These are phyloP conservation scores for Lemur catta DNA, from an alignment of 2,797 vertebrate genomes.

Conservation along the genomic window DNA sequence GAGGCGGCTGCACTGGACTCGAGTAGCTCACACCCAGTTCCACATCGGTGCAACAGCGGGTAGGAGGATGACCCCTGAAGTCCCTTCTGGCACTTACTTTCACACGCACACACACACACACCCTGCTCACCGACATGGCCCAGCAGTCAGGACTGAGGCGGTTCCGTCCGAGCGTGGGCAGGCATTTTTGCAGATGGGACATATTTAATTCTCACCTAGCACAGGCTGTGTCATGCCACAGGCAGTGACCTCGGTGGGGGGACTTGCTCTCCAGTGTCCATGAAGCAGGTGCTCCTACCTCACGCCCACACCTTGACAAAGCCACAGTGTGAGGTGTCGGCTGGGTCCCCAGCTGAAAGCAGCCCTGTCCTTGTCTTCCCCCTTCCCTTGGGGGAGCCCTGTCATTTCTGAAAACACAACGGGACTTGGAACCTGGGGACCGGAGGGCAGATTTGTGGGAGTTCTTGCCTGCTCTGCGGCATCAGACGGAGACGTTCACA, in stretches of 20 bases:
- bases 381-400: fast-evolving
- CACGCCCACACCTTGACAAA: background rate
- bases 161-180: fast-evolving
- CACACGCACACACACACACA: too few relatives aligned
- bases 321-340: background rate
- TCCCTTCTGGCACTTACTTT: background rate
- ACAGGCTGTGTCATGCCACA: background rate
- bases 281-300: fast-evolving
- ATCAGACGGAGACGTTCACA: background rate
- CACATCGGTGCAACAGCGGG: background rate
- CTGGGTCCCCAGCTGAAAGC: background rate
- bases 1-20: background rate
- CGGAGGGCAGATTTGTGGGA: background rate
- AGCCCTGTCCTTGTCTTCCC: fast-evolving
- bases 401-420: background rate
- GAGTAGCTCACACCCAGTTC: background rate
- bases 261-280: background rate
- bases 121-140: background rate
- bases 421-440: background rate
- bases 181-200: constrained; percentile 46
- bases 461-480: fast-evolving
- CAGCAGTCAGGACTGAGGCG: fast-evolving
- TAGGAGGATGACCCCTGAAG: too few relatives aligned
- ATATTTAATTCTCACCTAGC: constrained; percentile 55
- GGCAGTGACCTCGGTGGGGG: fast-evolving